phyloP scores from a whole-genome alignment of 1,140 invertebrate genomes.

The Drosophila miranda region DNA sequence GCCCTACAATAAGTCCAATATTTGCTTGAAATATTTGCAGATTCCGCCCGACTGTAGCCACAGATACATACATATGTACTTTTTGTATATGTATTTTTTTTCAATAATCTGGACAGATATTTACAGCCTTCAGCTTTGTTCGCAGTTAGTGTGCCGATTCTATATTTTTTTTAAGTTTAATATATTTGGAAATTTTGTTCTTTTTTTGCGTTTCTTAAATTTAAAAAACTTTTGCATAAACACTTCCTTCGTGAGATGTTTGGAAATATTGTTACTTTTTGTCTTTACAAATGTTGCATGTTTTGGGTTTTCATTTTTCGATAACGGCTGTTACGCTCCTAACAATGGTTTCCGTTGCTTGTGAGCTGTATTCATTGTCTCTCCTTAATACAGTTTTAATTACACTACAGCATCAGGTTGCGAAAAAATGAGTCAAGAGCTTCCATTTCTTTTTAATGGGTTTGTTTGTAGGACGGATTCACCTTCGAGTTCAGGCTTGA shows the following conservation, averaged over 20 bases:
- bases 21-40: constrained; percentile 36
- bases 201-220: too few relatives aligned
- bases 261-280: too few relatives aligned
- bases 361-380: neutral
- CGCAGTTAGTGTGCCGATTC: too few relatives aligned
- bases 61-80: neutral
- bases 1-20: constrained; percentile 23
- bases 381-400: constrained; percentile 40
- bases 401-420: constrained; percentile 27
- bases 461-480: neutral
- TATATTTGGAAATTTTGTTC: too few relatives aligned
- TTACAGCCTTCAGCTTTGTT: too few relatives aligned
- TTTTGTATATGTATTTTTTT: too few relatives aligned
- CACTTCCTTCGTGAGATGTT: neutral
- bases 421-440: neutral
- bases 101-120: neutral
- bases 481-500: too few relatives aligned
- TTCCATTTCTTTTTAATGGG: constrained; percentile 25
- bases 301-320: too few relatives aligned
- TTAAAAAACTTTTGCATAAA: neutral
- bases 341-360: too few relatives aligned
- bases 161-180: too few relatives aligned
- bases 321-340: too few relatives aligned
- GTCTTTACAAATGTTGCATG: too few relatives aligned
- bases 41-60: neutral